These are phyloP conservation scores for Odontomachus brunneus DNA, from an alignment of 1,140 invertebrate species.

Conservation along the genomic window DNA sequence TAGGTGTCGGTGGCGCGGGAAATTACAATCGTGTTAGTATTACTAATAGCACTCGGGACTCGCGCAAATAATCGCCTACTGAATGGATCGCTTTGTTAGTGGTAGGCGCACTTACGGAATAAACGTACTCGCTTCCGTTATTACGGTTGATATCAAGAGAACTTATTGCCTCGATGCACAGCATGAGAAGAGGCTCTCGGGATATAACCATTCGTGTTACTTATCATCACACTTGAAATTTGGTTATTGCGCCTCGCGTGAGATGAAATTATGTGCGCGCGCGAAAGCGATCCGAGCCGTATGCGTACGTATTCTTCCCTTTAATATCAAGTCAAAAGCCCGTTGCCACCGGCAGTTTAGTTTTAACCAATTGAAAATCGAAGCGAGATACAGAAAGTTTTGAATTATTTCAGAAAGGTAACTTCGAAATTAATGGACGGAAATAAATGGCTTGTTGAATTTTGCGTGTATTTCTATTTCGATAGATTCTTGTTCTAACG, in stretches of 20 bases:
- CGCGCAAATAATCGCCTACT: neutral
- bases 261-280: neutral
- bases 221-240: constrained; percentile 18
- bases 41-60: constrained; percentile 12
- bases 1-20: neutral
- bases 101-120: neutral
- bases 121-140: neutral
- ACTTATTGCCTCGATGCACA: constrained; percentile 7
- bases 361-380: too few species aligned
- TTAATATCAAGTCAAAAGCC: too few species aligned
- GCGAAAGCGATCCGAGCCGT: too few species aligned
- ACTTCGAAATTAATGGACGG: too few species aligned
- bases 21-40: constrained; percentile 11
- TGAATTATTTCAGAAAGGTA: too few species aligned
- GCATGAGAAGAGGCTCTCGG: neutral
- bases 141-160: constrained; percentile 34
- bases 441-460: too few species aligned
- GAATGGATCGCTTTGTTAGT: constrained; percentile 23
- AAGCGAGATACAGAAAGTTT: too few species aligned
- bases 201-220: neutral
- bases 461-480: too few species aligned
- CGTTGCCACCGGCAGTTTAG: too few species aligned
- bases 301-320: too few species aligned
- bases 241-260: neutral
- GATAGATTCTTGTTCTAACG: too few species aligned